Percentiles rank a stretch among this genome's conserved stretches.
Evolutionary conservation across 2,888 invertebrate species (phyloP).

Genomic region (Caenorhabditis doughertyi): DNA sequence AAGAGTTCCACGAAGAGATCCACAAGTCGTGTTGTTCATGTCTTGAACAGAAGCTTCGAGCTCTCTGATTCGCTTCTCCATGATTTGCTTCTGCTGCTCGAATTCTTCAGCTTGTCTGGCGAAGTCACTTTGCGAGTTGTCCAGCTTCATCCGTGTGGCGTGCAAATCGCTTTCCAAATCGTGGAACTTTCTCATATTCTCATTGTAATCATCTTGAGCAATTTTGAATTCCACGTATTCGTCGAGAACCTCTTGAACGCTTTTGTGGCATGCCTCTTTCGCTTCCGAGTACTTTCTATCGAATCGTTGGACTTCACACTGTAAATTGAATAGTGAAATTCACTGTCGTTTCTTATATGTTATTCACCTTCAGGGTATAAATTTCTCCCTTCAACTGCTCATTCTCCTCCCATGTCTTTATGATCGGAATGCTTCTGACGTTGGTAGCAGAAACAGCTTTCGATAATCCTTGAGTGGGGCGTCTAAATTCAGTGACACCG

Average conservation of each 20-base stretch:
- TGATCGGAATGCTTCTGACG: constrained; percentile 49
- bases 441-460: constrained; percentile 25
- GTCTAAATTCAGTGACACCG: no score
- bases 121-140: constrained; percentile 5
- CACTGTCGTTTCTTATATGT: background rate
- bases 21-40: constrained; percentile 43
- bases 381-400: constrained; percentile 50
- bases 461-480: constrained; percentile 1
- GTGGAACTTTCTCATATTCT: background rate
- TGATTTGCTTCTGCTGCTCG: constrained; percentile 1
- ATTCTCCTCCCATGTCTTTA: constrained; percentile 60
- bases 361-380: constrained; percentile 41
- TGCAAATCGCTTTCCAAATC: constrained; percentile 10
- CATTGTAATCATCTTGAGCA: constrained; percentile 30
- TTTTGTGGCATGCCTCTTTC: constrained; percentile 38
- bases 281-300: constrained; percentile 38
- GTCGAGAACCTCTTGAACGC: constrained; percentile 57
- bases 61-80: constrained; percentile 34
- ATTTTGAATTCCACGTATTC: constrained; percentile 56
- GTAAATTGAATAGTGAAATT: background rate
- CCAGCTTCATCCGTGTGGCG: constrained; percentile 11
- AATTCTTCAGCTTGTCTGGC: constrained; percentile 1
- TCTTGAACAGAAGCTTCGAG: constrained; percentile 16
- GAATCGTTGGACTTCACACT: constrained; percentile 55
- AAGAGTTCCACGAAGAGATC: constrained; percentile 44